Evolutionary conservation across 2,797 vertebrate genomes (phyloP), one percentile per base, ranked within the genome.

Genomic region (Urophycis tenuis): DNA sequence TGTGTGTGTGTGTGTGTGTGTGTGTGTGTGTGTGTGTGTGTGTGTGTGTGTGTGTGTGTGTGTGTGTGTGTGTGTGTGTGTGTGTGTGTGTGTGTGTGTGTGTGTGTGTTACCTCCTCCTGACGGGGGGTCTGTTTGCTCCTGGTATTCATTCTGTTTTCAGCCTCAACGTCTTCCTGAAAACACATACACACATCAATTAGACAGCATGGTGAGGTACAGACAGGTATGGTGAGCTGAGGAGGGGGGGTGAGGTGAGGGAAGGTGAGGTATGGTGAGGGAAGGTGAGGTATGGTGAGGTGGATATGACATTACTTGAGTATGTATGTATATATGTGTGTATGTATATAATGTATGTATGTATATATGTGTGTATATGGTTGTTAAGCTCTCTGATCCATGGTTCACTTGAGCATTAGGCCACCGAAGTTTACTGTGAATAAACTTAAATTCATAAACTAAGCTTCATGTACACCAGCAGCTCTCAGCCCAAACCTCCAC

Each of bases 101-200:
- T 72, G 11, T 34, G 77, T 11, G 53, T 35, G 36, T 88, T 81
- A 93, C 92, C 91, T 93, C 87, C 74, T 92, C 89, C n/a, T 67
- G 60, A 12, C 12, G 25, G 60, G 89, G 78, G 22, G 77, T 77
- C 76, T 84, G 73, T 80, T 67, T 92, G 88, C 81, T 80, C 82
- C 84, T 88, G 0, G 80, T 89, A 85, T 93, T 93, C 77, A 87
- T 87, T 75, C 78, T 81, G 82, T 94, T 94, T 80, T 92, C 90
- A 34, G 82, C 89, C 72, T 91, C 91, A 81, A 93, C 84, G 12
- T 89, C 91, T 0, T 92, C 90, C 93, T 73, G 35, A n/a, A 72
- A 33, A 72, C 34, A 72, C 33, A 72, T 34, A 72, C 34, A 72
- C 71, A 36, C 71, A 35, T 33, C 11, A 31, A 71, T 33, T 5